Base-by-base conservation (phyloP, 2,113 vertebrate species). In the Myrmophylax atrothorax region DNA sequence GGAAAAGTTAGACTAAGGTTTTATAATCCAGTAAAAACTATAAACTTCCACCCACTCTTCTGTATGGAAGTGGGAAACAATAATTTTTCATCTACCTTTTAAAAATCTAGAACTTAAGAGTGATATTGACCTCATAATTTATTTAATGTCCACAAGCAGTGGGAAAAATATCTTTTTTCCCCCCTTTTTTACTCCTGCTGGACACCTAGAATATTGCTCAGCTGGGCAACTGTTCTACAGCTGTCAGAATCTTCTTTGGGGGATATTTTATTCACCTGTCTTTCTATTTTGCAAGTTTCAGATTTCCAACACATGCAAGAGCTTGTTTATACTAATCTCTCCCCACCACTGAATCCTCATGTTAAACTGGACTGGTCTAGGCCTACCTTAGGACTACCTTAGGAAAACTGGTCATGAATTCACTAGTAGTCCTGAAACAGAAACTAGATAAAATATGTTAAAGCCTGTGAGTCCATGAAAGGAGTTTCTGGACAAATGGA, bases 1-100 rank as follows among this genome's bases (percentile, higher is more conserved):
- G 90, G 94, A 96, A 97, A 97, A 94, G 87, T 95, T 96, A 85
- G 59, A 55, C n/a, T 68, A 37, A 58, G 28, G 37, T 89, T 94
- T 95, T 59, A 52, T 77, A 84, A 87, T 80, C 56, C 35, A 76
- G 42, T 59, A 66, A 87, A 88, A 37, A 59, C 46, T 52, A 76
- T 33, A 80, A 92, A 82, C 31, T 74, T 15, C 6, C 24, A 14
- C 6, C 12, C 6, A 4, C 4, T 78, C 42, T 69, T 85, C 42
- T 74, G 5, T 81, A 35, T 11, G 26, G 20, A 66, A 91, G 24
- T 25, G 3, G 4, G 28, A 90, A 78, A 90, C 23, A 67, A 49
- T 12, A 5, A 53, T 62, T 73, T 79, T 55, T 91, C 18, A 35
- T 33, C 58, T 55, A 17, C 2, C 1, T 73, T 50, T 83, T 40